Evolutionary conservation across 2,888 invertebrate genomes (phyloP), one percentile per base, ranked within the genome.

Genomic region (Cryptus armator): DNA sequence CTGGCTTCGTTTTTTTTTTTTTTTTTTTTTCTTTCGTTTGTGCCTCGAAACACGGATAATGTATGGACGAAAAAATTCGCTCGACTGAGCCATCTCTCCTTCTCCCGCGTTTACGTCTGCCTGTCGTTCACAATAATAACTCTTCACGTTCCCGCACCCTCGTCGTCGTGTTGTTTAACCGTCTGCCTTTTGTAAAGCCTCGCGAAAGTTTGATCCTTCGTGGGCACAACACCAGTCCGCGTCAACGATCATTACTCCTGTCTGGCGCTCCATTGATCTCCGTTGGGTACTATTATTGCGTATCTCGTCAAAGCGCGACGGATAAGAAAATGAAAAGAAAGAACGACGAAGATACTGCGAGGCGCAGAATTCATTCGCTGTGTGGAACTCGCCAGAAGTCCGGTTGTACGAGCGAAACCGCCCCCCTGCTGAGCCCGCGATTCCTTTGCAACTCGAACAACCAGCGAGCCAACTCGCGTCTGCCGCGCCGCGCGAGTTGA

Each of bases 81-180:
- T 37, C 37, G 37, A 9, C 37, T 37, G 9, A 4, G 37, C 7
- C 37, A 37, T 37, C 37, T 37, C 19, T 16, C 53, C 19, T 6
- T 2, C 51, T 51, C 53, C 12, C 74, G 64, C 44, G 24, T 81
- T 64, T 62, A 78, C 46, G 51, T 29, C 62, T 74, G 46, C 3
- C 29, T 70, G 51, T 72, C 76, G 46, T 75, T 72, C 77, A 43
- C 81, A 68, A 77, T 77, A 84, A 81, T 74, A 81, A 81, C 64
- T 81, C 74, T 48, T 48, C 24, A 64, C 43, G 56, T 66, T 44
- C 32, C 62, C 68, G 74, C 51, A 24, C 62, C n/a, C 59, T 46
- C 62, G 29, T 32, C 62, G 48, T 48, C 62, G 48, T 32, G 62
- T 9, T 12, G 16, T 80, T 84, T 29, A 76, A 81, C 70, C 68